Conservation (phyloP, 2,888 invertebrate species). For the Sturmia bella region DNA sequence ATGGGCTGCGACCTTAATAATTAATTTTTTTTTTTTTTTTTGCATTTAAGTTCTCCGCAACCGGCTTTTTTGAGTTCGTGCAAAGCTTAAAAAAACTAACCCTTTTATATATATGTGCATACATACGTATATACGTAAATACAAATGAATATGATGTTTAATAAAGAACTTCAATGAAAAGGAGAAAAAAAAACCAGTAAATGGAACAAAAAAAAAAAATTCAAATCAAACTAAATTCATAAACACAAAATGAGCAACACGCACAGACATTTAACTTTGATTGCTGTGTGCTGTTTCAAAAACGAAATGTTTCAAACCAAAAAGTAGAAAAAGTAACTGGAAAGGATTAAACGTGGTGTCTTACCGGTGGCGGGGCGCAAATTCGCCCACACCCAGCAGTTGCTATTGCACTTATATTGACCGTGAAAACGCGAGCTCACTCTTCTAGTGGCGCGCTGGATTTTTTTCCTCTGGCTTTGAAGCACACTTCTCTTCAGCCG, state of each 20-base stretch:
- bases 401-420: conserved; percentile 83
- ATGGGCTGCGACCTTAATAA: too few relatives aligned
- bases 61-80: not conserved
- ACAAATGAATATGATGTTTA: not conserved
- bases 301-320: conserved; percentile 18
- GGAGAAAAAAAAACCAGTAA: too few relatives aligned
- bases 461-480: conserved; percentile 52
- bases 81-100: conserved; percentile 27
- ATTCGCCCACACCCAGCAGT: conserved; percentile 83
- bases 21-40: too few relatives aligned
- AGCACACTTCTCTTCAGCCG: conserved; percentile 36
- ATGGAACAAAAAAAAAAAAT: conserved; percentile 13
- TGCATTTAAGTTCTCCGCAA: not conserved
- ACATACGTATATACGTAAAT: not conserved
- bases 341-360: conserved; percentile 64
- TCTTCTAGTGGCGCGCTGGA: conserved; percentile 77
- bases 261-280: conserved; percentile 41
- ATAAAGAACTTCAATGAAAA: not conserved
- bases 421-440: conserved; percentile 75
- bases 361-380: conserved; percentile 83
- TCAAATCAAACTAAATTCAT: conserved; percentile 29
- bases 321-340: conserved; percentile 29
- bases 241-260: conserved; percentile 27
- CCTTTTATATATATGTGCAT: conserved; percentile 13
- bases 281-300: conserved; percentile 31